These are phyloP conservation scores for Nomada lathburiana DNA, from an alignment of 2,888 invertebrate species.

Conservation along the genomic window DNA sequence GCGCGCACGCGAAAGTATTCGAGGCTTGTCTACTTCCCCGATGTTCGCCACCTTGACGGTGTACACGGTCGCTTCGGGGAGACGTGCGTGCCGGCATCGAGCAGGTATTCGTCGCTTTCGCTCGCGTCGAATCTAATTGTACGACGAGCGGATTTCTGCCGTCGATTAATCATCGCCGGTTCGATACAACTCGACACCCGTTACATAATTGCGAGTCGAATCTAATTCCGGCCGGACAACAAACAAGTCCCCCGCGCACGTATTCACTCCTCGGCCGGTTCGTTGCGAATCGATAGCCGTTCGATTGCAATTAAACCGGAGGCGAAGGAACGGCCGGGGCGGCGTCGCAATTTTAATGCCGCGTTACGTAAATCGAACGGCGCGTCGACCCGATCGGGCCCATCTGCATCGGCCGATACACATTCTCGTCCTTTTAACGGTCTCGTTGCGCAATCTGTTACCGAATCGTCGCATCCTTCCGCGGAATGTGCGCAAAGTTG, in stretches of 20 bases:
- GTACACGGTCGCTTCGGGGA: neutral
- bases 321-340: neutral
- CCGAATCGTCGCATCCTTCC: neutral
- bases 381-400: constrained; percentile 1
- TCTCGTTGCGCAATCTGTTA: neutral
- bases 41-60: neutral
- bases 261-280: neutral
- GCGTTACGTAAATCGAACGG: constrained; percentile 3
- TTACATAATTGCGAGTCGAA: constrained; percentile 46
- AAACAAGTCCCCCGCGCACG: neutral
- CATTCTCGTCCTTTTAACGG: neutral
- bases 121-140: neutral
- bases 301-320: constrained; percentile 3
- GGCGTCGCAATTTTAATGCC: constrained; percentile 15
- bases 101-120: constrained; percentile 17
- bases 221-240: constrained; percentile 41
- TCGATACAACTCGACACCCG: constrained; percentile 26
- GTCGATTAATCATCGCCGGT: constrained; percentile 37
- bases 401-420: neutral
- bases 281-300: constrained; percentile 29
- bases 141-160: constrained; percentile 11
- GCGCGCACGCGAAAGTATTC: neutral
- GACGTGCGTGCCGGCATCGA: constrained; percentile 13
- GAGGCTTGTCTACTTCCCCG: neutral
- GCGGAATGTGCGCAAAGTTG: neutral